Conservation (phyloP, 2,113 vertebrate species). For the Bos javanicus region DNA sequence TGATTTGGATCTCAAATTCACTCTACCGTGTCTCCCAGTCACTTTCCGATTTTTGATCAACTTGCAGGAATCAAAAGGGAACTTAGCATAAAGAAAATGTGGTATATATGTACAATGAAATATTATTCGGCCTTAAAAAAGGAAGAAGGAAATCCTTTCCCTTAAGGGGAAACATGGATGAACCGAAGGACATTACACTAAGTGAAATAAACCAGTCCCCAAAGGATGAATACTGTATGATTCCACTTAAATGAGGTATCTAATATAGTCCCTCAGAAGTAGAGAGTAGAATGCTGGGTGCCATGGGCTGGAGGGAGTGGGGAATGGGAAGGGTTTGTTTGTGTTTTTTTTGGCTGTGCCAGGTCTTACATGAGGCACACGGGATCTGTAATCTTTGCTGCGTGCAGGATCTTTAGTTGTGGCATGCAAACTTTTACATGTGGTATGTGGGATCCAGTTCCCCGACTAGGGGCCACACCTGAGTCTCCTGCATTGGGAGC, state of each 20-base stretch:
- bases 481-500: not conserved
- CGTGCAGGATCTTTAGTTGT: not conserved
- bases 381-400: not conserved
- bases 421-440: not conserved
- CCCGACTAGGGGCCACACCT: not conserved
- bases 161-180: not conserved
- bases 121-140: not conserved
- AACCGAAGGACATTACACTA: not conserved
- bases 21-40: not conserved
- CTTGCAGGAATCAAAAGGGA: not conserved
- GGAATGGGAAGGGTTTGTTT: fast-evolving
- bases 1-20: not conserved
- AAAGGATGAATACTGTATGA: not conserved
- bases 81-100: not conserved
- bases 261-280: not conserved
- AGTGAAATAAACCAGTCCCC: not conserved
- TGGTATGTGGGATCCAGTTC: not conserved
- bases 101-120: no score
- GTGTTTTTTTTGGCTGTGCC: not conserved
- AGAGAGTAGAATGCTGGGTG: not conserved
- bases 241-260: fast-evolving
- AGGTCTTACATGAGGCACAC: not conserved
- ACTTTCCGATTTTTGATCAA: not conserved
- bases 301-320: not conserved
- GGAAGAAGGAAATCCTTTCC: not conserved